Conservation (phyloP, 2,113 vertebrate species). For the Ammodytes marinus region DNA sequence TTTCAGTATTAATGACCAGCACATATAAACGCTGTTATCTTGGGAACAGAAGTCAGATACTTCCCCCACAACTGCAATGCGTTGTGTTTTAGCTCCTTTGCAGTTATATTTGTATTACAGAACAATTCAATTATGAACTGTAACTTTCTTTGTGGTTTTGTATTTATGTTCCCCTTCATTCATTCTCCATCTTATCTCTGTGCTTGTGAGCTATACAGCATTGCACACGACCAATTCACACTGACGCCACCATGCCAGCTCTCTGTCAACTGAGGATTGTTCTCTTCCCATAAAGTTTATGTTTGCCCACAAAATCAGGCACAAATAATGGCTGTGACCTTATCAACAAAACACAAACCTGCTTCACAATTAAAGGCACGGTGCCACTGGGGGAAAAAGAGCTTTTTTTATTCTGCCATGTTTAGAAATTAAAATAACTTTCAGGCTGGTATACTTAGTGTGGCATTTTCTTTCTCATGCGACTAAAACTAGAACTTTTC, state of each 20-base stretch:
- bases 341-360: constrained; percentile 47
- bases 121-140: constrained; percentile 31
- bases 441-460: constrained; percentile 26
- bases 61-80: no score
- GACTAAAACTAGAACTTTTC: constrained; percentile 13
- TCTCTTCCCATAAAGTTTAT: constrained; percentile 58
- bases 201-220: neutral
- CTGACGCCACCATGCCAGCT: neutral
- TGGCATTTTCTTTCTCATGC: constrained; percentile 31
- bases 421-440: constrained; percentile 54
- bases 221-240: neutral
- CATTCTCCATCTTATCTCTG: constrained; percentile 48
- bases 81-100: no score
- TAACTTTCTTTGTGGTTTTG: neutral
- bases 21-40: neutral
- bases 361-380: constrained; percentile 45
- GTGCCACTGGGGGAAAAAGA: constrained; percentile 24
- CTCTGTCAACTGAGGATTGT: constrained; percentile 37
- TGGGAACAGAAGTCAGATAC: constrained; percentile 1
- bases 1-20: neutral
- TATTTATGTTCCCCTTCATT: constrained; percentile 32
- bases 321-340: constrained; percentile 56
- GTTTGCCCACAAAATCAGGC: constrained; percentile 50
- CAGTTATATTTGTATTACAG: constrained; percentile 27
- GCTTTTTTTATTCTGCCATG: constrained; percentile 25